Evolutionary conservation across 2,797 vertebrate genomes (phyloP).

Genomic region (Echeneis naucrates): DNA sequence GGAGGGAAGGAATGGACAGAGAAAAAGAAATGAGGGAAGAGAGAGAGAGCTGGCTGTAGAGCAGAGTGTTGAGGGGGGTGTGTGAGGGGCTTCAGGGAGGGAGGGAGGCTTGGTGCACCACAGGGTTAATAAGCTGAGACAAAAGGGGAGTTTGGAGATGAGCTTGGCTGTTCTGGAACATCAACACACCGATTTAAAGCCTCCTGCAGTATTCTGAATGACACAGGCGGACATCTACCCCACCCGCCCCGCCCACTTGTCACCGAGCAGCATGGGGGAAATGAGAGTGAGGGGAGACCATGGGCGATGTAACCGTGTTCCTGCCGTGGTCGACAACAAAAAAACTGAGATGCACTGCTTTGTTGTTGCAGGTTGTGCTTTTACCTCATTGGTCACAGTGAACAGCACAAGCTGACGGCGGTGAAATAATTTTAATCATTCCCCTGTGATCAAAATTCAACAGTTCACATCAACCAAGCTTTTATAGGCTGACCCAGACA

Average conservation of each 20-base stretch:
- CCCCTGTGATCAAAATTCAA: too few relatives aligned
- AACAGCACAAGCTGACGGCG: neutral
- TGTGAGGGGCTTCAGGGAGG: conserved; percentile 7
- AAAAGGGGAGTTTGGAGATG: conserved; percentile 62
- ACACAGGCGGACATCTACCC: conserved; percentile 46
- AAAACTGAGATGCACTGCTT: neutral
- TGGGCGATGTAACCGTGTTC: conserved; percentile 8
- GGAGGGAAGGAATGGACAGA: conserved; percentile 6
- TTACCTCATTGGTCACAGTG: neutral
- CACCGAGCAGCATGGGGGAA: conserved; percentile 49
- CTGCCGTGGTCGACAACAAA: neutral
- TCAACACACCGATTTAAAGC: conserved; percentile 64
- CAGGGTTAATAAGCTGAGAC: conserved; percentile 75
- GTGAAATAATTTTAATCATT: neutral
- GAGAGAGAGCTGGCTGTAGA: conserved; percentile 43
- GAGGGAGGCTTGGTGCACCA: conserved; percentile 13
- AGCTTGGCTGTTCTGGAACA: conserved; percentile 60
- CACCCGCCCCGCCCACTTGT: conserved; percentile 44
- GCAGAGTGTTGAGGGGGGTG: conserved; percentile 17
- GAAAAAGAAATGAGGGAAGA: conserved; percentile 4
- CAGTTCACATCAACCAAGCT: neutral
- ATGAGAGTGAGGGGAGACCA: conserved; percentile 21
- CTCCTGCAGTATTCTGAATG: conserved; percentile 57
- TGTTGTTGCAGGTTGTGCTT: neutral
- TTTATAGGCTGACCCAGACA: neutral